Evolutionary conservation across 2,797 vertebrate genomes (phyloP).

Genomic region (Leptoclinus maculatus): DNA sequence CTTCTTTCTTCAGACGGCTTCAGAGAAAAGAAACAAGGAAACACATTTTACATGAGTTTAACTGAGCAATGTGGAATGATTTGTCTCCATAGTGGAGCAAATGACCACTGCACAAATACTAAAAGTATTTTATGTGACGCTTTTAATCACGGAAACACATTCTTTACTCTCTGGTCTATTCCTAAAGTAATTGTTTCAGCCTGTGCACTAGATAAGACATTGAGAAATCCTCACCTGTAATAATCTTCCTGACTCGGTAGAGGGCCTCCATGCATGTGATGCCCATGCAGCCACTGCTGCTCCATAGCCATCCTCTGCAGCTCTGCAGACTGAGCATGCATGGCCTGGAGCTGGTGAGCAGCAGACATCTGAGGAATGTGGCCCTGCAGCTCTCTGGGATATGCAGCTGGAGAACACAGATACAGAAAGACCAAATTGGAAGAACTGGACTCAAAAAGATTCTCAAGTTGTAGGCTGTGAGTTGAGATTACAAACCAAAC

Average conservation of each 20-base stretch:
- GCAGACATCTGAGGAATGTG: slow-evolving; percentile 96
- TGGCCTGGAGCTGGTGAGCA: slow-evolving; percentile 98
- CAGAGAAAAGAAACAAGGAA: slow-evolving; percentile 62
- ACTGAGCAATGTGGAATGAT: not conserved
- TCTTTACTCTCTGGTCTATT: not conserved
- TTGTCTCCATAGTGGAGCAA: not conserved
- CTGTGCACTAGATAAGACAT: not conserved
- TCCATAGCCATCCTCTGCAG: slow-evolving; percentile 98
- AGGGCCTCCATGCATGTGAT: slow-evolving; percentile 95
- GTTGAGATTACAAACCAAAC: slow-evolving; percentile 87
- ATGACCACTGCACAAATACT: not conserved
- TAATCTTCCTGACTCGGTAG: slow-evolving; percentile 99
- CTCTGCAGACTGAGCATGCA: slow-evolving; percentile 99
- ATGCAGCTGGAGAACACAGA: slow-evolving; percentile 78
- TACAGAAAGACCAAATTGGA: not conserved
- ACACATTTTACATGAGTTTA: not conserved
- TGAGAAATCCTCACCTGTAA: slow-evolving; percentile 89
- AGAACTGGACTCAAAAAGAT: not conserved
- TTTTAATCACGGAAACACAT: not conserved
- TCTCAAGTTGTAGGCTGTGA: not conserved
- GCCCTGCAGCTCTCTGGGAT: slow-evolving; percentile 93
- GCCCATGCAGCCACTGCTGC: slow-evolving; percentile 98
- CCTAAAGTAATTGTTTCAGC: not conserved
- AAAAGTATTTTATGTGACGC: not conserved
- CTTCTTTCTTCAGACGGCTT: slow-evolving; percentile 99